Conservation (phyloP, 2,797 vertebrate genomes). For the Tokudaia muenninki region DNA sequence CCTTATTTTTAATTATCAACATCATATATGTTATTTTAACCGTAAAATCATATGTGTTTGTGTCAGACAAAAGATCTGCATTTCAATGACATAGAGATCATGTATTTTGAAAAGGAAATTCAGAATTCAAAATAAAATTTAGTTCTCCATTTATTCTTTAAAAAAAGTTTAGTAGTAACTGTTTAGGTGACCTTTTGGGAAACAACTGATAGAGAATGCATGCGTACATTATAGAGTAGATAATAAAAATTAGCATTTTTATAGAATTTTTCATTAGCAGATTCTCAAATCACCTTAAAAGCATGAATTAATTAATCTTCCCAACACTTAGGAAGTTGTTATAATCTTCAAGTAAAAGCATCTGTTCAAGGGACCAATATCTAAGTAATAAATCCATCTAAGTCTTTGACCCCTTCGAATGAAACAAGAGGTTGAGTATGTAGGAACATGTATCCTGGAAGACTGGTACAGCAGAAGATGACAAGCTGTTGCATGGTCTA, state of each 20-base stretch:
- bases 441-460: background rate
- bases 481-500: background rate
- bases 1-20: constrained; percentile 37
- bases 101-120: constrained; percentile 58
- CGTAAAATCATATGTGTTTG: constrained; percentile 1
- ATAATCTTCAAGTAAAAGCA: constrained; percentile 56
- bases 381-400: background rate
- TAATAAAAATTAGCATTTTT: constrained; percentile 81
- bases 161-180: constrained; percentile 67
- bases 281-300: constrained; percentile 74
- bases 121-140: constrained; percentile 67
- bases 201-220: constrained; percentile 60
- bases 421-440: background rate
- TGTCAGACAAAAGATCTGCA: constrained; percentile 51
- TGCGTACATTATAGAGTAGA: constrained; percentile 55
- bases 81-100: constrained; percentile 70
- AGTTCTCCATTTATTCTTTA: constrained; percentile 64
- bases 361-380: constrained; percentile 66
- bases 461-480: background rate
- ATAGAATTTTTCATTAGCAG: constrained; percentile 75
- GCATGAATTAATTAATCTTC: constrained; percentile 76
- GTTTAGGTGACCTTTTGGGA: constrained; percentile 53
- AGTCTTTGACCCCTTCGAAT: background rate
- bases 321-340: constrained; percentile 58
- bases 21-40: background rate